A percentile compares a stretch with the other conserved stretches of the same genome.
phyloP scores from a whole-genome alignment of 1,140 invertebrate species.

The Olivierus martensii region DNA sequence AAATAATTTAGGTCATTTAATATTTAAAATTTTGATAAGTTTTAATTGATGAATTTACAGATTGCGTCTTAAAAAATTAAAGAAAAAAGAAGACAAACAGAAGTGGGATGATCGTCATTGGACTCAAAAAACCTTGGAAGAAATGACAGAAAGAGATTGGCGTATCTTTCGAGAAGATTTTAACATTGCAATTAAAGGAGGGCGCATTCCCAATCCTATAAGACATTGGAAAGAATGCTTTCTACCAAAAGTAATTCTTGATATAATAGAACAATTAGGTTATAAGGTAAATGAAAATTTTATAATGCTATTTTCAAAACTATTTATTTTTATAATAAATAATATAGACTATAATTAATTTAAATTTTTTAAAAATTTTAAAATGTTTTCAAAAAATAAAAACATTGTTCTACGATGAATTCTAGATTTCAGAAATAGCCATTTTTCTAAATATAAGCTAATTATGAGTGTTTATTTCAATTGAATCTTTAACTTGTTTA shows the following conservation, averaged over 20 bases:
- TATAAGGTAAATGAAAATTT: constrained; percentile 17
- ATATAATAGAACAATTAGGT: constrained; percentile 52
- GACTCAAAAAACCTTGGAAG: constrained; percentile 82
- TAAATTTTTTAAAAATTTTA: too few relatives aligned
- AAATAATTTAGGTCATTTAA: too few relatives aligned
- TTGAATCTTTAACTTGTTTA: too few relatives aligned
- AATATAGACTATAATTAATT: too few relatives aligned
- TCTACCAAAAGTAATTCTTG: constrained; percentile 81
- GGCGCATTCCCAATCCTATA: constrained; percentile 91
- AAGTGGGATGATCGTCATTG: constrained; percentile 99
- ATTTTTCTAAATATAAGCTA: too few relatives aligned
- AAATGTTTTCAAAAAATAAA: too few relatives aligned
- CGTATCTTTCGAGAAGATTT: constrained; percentile 99
- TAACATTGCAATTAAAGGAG: constrained; percentile 96
- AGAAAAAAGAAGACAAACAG: constrained; percentile 93
- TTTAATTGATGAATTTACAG: constrained; percentile 26
- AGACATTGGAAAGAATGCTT: constrained; percentile 86
- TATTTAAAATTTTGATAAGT: too few relatives aligned
- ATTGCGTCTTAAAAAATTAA: constrained; percentile 80
- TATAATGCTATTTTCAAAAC: too few relatives aligned
- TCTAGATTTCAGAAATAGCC: too few relatives aligned
- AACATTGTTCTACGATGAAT: too few relatives aligned
- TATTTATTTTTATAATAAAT: too few relatives aligned
- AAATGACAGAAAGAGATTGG: constrained; percentile 99
- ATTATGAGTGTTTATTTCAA: too few relatives aligned